Evolutionary conservation across 1,140 invertebrate species (phyloP).

Genomic region (Calephelis nemesis): DNA sequence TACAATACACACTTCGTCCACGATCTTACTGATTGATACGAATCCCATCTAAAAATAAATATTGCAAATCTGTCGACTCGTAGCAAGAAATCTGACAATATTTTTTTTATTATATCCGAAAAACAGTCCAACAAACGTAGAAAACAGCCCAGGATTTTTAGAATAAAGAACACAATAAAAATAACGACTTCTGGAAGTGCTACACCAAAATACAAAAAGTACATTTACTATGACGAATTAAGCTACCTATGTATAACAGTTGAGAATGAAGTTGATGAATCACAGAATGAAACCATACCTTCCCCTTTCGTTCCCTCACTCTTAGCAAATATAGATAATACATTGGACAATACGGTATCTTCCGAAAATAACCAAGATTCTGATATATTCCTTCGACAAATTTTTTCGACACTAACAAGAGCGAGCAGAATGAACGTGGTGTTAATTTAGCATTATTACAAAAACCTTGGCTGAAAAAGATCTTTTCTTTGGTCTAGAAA

Average conservation of each 20-base stretch:
- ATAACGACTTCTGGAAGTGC: neutral
- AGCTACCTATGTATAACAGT: constrained; percentile 13
- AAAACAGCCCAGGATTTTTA: too few relatives aligned
- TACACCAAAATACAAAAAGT: constrained; percentile 23
- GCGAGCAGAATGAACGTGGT: constrained; percentile 28
- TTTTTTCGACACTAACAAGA: constrained; percentile 27
- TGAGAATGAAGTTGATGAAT: constrained; percentile 20
- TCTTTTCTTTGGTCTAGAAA: constrained; percentile 11
- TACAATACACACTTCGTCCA: constrained; percentile 26
- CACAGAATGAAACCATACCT: constrained; percentile 19
- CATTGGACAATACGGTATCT: constrained; percentile 20
- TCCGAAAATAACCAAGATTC: constrained; percentile 21
- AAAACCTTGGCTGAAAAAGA: constrained; percentile 31
- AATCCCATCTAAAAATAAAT: constrained; percentile 18
- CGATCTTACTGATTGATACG: constrained; percentile 23
- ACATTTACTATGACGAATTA: constrained; percentile 24
- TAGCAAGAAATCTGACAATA: neutral
- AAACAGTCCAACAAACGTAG: too few relatives aligned
- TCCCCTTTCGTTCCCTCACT: constrained; percentile 1
- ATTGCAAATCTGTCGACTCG: constrained; percentile 18
- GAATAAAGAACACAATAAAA: too few relatives aligned
- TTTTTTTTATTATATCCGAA: too few relatives aligned
- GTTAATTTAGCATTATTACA: constrained; percentile 23
- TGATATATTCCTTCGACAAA: constrained; percentile 20
- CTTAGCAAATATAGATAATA: constrained; percentile 15